Evolutionary conservation across 2,113 vertebrate genomes (phyloP).

Genomic region (Galeopterus variegatus): DNA sequence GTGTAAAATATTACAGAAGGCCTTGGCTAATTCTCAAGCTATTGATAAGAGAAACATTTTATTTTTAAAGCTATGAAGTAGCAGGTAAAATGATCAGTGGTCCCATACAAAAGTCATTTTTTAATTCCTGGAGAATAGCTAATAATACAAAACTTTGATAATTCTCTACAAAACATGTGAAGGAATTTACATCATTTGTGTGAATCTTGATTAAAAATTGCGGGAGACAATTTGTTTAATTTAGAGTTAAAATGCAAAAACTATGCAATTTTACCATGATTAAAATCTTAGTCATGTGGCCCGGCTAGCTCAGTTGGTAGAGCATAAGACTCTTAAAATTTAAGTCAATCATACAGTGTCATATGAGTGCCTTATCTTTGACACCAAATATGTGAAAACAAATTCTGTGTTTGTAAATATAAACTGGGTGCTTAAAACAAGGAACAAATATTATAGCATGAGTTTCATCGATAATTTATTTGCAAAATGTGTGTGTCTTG

Average conservation of each 20-base stretch:
- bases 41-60: constrained; percentile 80
- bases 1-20: constrained; percentile 73
- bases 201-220: background rate
- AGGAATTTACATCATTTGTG: background rate
- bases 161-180: background rate
- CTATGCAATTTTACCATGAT: background rate
- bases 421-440: background rate
- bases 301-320: too few relatives aligned
- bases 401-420: background rate
- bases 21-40: constrained; percentile 58
- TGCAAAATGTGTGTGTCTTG: background rate
- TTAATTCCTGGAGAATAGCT: constrained; percentile 66
- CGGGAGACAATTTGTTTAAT: background rate
- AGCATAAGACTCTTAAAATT: too few relatives aligned
- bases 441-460: background rate
- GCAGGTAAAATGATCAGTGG: constrained; percentile 65
- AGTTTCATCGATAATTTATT: background rate
- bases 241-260: background rate
- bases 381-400: constrained; percentile 3
- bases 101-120: constrained; percentile 64
- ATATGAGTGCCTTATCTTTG: background rate
- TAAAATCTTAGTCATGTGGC: background rate
- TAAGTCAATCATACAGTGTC: background rate
- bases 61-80: background rate
- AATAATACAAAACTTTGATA: constrained; percentile 7